phyloP scores from a whole-genome alignment of 2,113 vertebrate genomes.

The Leptobrachium leishanense region DNA sequence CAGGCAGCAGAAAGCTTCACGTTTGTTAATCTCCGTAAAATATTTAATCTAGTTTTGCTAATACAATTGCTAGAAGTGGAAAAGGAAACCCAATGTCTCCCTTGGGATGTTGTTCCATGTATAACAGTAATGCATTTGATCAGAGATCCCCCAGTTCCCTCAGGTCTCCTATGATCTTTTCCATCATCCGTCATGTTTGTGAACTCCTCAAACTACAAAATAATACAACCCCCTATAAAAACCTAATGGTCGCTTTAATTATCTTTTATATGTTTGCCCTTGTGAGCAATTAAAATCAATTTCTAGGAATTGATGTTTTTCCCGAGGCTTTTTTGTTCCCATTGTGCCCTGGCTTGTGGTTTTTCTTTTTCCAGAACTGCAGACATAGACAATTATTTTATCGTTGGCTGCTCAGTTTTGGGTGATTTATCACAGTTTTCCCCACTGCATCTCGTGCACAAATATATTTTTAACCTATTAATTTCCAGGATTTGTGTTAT shows the following conservation, averaged over 20 bases:
- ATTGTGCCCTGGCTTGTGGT: conserved; percentile 10
- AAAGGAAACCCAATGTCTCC: not conserved
- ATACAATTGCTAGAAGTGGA: no score
- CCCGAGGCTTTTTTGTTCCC: conserved; percentile 27
- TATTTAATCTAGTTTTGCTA: no score
- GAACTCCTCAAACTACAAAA: conserved; percentile 54
- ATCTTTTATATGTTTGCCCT: conserved; percentile 52
- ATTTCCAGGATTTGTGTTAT: no score
- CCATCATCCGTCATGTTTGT: conserved; percentile 47
- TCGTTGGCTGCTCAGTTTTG: not conserved
- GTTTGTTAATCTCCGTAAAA: no score
- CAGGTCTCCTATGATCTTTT: not conserved
- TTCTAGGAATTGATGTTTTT: conserved; percentile 52
- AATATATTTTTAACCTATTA: no score
- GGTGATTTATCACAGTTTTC: not conserved
- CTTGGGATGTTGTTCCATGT: conserved; percentile 1
- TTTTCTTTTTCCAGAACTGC: not conserved
- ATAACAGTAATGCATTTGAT: conserved; percentile 11
- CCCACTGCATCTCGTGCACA: no score
- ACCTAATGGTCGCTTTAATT: conserved; percentile 55
- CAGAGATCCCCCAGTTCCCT: conserved; percentile 4
- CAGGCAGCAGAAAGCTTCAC: no score
- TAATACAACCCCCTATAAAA: conserved; percentile 53
- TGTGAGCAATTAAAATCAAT: conserved; percentile 58
- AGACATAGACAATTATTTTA: conserved; percentile 22